Percentiles rank a stretch among this genome's conserved stretches.
Evolutionary conservation across 1,140 invertebrate genomes (phyloP).

Genomic region (Cepaea nemoralis): DNA sequence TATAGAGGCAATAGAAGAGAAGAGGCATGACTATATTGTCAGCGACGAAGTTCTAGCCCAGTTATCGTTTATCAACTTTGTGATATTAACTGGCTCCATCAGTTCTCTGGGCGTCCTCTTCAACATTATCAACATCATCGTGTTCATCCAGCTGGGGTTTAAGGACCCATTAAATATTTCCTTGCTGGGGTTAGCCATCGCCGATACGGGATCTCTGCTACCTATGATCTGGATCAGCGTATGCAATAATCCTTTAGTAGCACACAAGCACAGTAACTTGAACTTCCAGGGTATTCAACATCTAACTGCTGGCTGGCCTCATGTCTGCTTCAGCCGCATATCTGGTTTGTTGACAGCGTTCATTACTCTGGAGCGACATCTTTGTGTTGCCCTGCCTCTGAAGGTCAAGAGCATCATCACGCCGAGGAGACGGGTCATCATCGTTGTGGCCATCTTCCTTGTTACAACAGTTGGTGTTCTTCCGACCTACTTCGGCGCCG

Average conservation of each 20-base stretch:
- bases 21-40: slow-evolving; percentile 17
- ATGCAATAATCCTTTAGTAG: slow-evolving; percentile 19
- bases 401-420: slow-evolving; percentile 7
- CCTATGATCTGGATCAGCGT: slow-evolving; percentile 30
- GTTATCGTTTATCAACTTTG: slow-evolving; percentile 32
- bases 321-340: slow-evolving; percentile 37
- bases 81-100: slow-evolving; percentile 24
- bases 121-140: slow-evolving; percentile 37
- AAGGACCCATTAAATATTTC: slow-evolving; percentile 35
- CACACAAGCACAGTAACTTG: not conserved
- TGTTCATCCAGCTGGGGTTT: slow-evolving; percentile 26
- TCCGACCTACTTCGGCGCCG: not conserved
- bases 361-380: slow-evolving; percentile 38
- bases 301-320: slow-evolving; percentile 29
- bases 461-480: slow-evolving; percentile 1
- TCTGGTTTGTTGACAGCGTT: slow-evolving; percentile 32
- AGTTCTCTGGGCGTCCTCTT: slow-evolving; percentile 25
- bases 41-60: slow-evolving; percentile 1
- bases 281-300: slow-evolving; percentile 26
- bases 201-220: slow-evolving; percentile 18
- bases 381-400: slow-evolving; percentile 30
- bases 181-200: slow-evolving; percentile 9
- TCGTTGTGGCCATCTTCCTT: slow-evolving; percentile 18
- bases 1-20: not conserved
- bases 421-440: slow-evolving; percentile 7